Percentiles rank a stretch among this genome's conserved stretches.
These are phyloP conservation scores for Scaptomyza cyrtandrae DNA, from an alignment of 2,888 invertebrate genomes.

Conservation along the genomic window DNA sequence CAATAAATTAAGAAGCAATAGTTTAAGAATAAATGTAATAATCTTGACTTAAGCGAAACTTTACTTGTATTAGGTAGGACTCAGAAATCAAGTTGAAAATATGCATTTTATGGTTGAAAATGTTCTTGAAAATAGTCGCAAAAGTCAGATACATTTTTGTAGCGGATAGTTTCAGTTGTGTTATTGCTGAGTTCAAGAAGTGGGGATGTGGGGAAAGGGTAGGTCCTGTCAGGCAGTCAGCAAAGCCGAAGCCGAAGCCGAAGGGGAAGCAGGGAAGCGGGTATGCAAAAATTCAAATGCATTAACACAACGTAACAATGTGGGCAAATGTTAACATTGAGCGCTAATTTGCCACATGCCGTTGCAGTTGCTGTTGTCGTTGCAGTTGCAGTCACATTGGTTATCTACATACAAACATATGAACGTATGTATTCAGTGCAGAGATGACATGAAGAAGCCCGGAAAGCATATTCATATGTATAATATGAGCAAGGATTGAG, in stretches of 20 bases:
- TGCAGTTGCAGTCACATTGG: conserved; percentile 18
- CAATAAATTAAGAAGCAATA: not conserved
- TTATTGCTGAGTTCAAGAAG: not conserved
- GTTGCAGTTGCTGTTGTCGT: conserved; percentile 16
- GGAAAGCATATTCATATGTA: conserved; percentile 2
- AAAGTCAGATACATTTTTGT: not conserved
- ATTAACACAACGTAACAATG: conserved; percentile 75
- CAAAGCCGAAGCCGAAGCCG: too few relatives aligned
- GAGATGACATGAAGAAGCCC: not conserved
- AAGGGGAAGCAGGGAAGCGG: not conserved
- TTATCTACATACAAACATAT: not conserved
- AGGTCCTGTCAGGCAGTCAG: conserved; percentile 1
- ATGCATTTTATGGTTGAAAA: too few relatives aligned
- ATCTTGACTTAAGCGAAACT: not conserved
- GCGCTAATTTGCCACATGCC: conserved; percentile 70
- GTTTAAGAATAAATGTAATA: not conserved
- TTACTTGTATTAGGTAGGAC: not conserved
- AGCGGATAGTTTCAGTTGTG: not conserved
- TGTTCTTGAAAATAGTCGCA: not conserved
- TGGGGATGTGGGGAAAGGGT: not conserved
- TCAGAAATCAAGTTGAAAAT: not conserved
- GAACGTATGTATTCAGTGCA: not conserved
- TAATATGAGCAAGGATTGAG: not conserved
- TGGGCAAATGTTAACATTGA: conserved; percentile 74
- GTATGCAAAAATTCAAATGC: conserved; percentile 62